Evolutionary conservation across 2,113 vertebrate genomes (phyloP).

Genomic region (Phylloscopus trochiloides): DNA sequence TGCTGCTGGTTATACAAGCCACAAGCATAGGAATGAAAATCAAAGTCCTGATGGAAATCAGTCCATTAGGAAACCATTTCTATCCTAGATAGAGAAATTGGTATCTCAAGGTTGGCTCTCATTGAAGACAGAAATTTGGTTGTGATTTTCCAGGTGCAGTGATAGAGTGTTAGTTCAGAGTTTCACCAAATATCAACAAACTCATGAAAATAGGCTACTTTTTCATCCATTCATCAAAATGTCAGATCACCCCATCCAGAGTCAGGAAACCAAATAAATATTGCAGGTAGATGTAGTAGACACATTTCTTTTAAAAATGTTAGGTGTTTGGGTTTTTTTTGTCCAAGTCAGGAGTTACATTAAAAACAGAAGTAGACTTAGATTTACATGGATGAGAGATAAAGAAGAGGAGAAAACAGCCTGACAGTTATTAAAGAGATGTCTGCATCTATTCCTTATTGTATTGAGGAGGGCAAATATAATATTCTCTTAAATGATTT

Average conservation of each 20-base stretch:
- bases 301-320: not conserved
- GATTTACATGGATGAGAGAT: not conserved
- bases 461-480: not conserved
- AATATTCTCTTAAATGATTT: not conserved
- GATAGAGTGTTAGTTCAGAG: not conserved
- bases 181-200: not conserved
- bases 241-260: not conserved
- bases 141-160: not conserved
- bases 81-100: not conserved
- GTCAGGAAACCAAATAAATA: not conserved
- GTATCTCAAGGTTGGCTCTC: not conserved
- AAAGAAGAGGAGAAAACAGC: not conserved
- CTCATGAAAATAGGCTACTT: not conserved
- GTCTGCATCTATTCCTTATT: not conserved
- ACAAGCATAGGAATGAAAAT: not conserved
- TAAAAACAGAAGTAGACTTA: not conserved
- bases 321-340: not conserved
- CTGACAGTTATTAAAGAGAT: not conserved
- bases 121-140: not conserved
- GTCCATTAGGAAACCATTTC: not conserved
- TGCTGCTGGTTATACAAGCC: not conserved
- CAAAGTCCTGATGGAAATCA: not conserved
- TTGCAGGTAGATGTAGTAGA: not conserved
- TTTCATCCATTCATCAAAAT: slow-evolving; percentile 10
- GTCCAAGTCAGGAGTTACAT: not conserved